These are phyloP conservation scores for Agrotis puta DNA, from an alignment of 2,888 invertebrate species.

Conservation along the genomic window DNA sequence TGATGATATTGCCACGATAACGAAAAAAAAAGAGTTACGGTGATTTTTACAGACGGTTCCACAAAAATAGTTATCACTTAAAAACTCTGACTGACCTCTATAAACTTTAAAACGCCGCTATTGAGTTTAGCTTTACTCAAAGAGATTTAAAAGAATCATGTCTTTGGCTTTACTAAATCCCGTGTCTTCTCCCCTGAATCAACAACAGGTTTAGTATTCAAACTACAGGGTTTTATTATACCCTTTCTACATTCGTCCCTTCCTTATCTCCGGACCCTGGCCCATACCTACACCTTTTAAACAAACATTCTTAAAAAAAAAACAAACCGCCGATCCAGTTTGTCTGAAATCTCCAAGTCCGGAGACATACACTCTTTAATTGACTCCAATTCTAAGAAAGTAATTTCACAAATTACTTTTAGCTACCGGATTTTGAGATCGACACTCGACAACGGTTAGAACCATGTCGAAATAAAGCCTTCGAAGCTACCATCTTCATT, in stretches of 20 bases:
- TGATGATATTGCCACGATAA: background rate
- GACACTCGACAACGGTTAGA: conserved; percentile 75
- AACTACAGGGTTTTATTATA: conserved; percentile 45
- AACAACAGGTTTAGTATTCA: conserved; percentile 55
- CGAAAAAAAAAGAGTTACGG: background rate
- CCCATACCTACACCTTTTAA: conserved; percentile 63
- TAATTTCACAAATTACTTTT: conserved; percentile 91
- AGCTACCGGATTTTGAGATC: conserved; percentile 89
- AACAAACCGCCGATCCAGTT: conserved; percentile 69
- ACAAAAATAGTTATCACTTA: background rate
- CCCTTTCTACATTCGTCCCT: conserved; percentile 32
- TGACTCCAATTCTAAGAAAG: conserved; percentile 90
- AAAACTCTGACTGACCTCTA: background rate
- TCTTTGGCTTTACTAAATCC: conserved; percentile 5
- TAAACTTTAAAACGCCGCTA: background rate
- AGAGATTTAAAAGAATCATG: no score
- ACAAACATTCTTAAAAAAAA: conserved; percentile 65
- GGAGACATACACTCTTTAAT: conserved; percentile 79
- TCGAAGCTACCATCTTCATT: conserved; percentile 5
- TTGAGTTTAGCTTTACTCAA: background rate
- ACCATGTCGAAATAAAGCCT: conserved; percentile 75
- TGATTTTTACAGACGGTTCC: no score
- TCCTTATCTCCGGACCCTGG: conserved; percentile 49
- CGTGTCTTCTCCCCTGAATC: conserved; percentile 21
- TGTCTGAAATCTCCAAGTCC: conserved; percentile 65